Base-by-base conservation (phyloP, 1,140 invertebrate species). In the Drosophila miranda region DNA sequence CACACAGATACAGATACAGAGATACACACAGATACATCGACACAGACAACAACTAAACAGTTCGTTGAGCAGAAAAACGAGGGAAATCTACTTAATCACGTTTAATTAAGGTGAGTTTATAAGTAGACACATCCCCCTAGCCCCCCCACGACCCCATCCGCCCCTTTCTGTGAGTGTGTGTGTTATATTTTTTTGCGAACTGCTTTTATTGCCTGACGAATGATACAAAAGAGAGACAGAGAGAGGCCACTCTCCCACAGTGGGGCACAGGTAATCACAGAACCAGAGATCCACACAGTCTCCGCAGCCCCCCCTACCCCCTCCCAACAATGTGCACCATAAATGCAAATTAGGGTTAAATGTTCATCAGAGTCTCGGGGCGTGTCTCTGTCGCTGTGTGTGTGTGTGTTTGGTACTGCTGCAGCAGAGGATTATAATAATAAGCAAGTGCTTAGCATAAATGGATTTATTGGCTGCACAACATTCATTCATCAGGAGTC, bases 81-180 rank as follows among this genome's bases (percentile, higher is more conserved):
- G 82, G 34, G 78, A 87, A 87, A 87, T 87, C 82, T 87, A 87
- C 82, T 87, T 87, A 87, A 87, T 87, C 82, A 87, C 82, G 82
- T 87, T 87, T 87, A 87, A 87, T 87, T 87, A 87, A 87, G 82
- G 82, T 87, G 78, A 87, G 83, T 87, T 87, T 76, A 87, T 87
- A 87, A 81, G 80, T 83, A 83, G 72, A 38, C 34, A 38, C 19
- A 19, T 19, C 2, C 19, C 19, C 19, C 2, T 1, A 2, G 34
- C 3, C 34, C 34, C 8, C 34, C 34, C 34, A 13, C 4, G 8
- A 2, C 30, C 30, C 34, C 8, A 11, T 13, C 72, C 63, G 13
- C 54, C 43, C 68, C 54, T 64, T 3, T 9, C 30, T 30, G 30
- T 28, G 16, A 9, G 41, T 49, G n/a, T 38, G 23, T 45, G 28